A percentile compares a stretch with the other conserved stretches of the same genome.
These are phyloP conservation scores for Formica selysi DNA, from an alignment of 1,140 invertebrate genomes.

Conservation along the genomic window DNA sequence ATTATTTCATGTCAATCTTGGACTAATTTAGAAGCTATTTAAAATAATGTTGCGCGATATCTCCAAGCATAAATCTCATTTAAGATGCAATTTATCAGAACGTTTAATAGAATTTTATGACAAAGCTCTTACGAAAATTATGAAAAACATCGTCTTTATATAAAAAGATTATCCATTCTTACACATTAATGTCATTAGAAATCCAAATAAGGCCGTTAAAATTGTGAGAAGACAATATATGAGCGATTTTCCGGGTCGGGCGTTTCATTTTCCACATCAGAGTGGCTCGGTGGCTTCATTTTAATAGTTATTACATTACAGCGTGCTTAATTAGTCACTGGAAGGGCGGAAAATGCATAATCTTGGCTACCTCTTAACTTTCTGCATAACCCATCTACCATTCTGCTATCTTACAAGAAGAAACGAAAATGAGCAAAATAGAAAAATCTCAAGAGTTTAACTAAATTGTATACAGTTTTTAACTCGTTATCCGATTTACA, in stretches of 20 bases:
- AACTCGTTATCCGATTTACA: not conserved
- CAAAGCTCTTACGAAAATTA: too few relatives aligned
- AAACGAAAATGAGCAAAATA: not conserved
- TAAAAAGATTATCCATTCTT: too few relatives aligned
- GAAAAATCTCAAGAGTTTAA: not conserved
- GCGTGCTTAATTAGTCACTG: slow-evolving; percentile 71
- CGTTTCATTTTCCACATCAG: slow-evolving; percentile 74
- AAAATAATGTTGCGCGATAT: too few relatives aligned
- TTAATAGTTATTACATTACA: slow-evolving; percentile 71
- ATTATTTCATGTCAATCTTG: too few relatives aligned
- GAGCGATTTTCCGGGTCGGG: slow-evolving; percentile 22
- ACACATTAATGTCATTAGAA: too few relatives aligned
- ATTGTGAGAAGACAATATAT: slow-evolving; percentile 47
- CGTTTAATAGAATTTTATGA: too few relatives aligned
- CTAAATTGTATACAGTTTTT: not conserved
- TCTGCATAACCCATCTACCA: slow-evolving; percentile 23
- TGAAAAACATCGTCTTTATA: too few relatives aligned
- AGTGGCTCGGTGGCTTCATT: slow-evolving; percentile 45
- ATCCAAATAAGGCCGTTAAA: not conserved
- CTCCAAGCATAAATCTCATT: too few relatives aligned
- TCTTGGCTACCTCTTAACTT: not conserved
- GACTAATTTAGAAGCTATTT: too few relatives aligned
- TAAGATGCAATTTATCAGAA: too few relatives aligned
- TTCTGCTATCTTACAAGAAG: not conserved
- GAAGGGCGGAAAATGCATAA: slow-evolving; percentile 49